phyloP scores from a whole-genome alignment of 2,888 invertebrate species.

The Synanthedon myopaeformis region DNA sequence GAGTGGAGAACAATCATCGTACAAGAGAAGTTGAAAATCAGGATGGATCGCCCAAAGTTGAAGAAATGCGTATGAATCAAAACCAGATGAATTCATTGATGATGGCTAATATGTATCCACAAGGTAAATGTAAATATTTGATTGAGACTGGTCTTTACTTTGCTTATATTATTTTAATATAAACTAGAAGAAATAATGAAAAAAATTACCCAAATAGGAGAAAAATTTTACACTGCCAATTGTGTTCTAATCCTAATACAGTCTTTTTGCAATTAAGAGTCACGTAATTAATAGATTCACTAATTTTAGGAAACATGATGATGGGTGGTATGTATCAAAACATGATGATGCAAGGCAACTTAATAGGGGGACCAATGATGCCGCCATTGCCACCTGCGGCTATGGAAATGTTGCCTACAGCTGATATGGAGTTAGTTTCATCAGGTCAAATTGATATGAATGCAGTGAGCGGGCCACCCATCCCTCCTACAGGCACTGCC shows the following conservation, averaged over 20 bases:
- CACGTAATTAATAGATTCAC: neutral
- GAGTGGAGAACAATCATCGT: slow-evolving; percentile 28
- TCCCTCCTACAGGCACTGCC: slow-evolving; percentile 20
- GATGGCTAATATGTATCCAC: slow-evolving; percentile 52
- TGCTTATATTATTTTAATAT: neutral
- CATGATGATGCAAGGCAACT: slow-evolving; percentile 37
- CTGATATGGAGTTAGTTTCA: slow-evolving; percentile 41
- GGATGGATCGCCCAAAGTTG: slow-evolving; percentile 23
- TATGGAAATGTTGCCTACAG: slow-evolving; percentile 36
- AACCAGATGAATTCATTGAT: slow-evolving; percentile 43
- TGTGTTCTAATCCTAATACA: too few relatives aligned
- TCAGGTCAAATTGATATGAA: slow-evolving; percentile 24
- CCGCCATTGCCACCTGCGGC: slow-evolving; percentile 21
- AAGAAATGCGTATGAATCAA: neutral
- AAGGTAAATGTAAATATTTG: slow-evolving; percentile 25
- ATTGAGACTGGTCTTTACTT: neutral
- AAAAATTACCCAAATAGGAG: too few relatives aligned
- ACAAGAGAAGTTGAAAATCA: slow-evolving; percentile 31
- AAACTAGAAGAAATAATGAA: too few relatives aligned
- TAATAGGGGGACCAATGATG: slow-evolving; percentile 24
- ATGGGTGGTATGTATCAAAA: slow-evolving; percentile 41
- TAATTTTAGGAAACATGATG: slow-evolving; percentile 45
- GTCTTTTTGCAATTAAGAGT: neutral
- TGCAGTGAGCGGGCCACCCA: slow-evolving; percentile 25
- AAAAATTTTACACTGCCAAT: too few relatives aligned